phyloP scores from a whole-genome alignment of 2,797 vertebrate species.

The Catamblyrhynchus diadema region DNA sequence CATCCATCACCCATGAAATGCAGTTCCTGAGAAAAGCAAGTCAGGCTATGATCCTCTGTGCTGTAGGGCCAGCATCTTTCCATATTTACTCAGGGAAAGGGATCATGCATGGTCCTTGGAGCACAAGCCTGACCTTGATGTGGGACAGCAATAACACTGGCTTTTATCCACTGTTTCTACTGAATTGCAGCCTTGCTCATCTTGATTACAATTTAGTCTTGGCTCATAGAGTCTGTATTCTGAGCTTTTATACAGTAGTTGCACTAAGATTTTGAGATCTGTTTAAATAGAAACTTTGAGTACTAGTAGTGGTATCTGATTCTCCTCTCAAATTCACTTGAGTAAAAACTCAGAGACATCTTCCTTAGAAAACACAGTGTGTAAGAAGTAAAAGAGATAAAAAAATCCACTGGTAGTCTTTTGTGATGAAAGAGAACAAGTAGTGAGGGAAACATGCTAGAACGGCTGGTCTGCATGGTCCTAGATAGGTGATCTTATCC shows the following conservation, averaged over 20 bases:
- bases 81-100: background rate
- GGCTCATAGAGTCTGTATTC: background rate
- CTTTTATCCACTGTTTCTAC: background rate
- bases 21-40: background rate
- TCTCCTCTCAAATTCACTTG: background rate
- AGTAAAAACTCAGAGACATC: background rate
- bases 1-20: background rate
- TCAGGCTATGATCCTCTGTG: background rate
- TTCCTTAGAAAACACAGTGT: background rate
- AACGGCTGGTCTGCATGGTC: background rate
- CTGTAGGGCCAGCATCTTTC: background rate
- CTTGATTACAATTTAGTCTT: background rate
- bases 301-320: background rate
- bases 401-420: background rate
- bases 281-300: background rate
- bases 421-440: background rate
- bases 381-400: background rate
- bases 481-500: background rate
- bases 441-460: background rate
- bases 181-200: background rate
- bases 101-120: background rate
- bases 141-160: background rate
- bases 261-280: background rate
- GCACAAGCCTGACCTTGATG: background rate
- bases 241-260: background rate